A percentile compares a stretch with the other conserved stretches of the same genome.
Conservation (phyloP, 30 jellyfish, hydroid and myxozoan species). For the Cassiopea xamachana region DNA sequence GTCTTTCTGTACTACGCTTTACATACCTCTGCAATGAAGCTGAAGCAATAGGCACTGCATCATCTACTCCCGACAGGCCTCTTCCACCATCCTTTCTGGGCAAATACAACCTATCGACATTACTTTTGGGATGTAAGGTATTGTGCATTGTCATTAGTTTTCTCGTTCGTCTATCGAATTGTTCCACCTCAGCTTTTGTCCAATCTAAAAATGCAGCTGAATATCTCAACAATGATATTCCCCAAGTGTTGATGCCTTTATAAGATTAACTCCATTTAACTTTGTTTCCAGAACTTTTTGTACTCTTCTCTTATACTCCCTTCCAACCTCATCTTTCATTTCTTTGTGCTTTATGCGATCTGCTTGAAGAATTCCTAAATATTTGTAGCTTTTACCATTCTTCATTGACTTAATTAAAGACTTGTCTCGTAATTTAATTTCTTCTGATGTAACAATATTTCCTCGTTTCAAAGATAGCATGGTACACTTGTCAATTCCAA, state of each 20-base stretch:
- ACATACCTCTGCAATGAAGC: not conserved
- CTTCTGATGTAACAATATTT: too few relatives aligned
- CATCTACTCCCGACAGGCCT: not conserved
- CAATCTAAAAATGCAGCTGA: too few relatives aligned
- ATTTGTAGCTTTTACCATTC: not conserved
- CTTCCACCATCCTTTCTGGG: too few relatives aligned
- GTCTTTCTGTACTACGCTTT: too few relatives aligned
- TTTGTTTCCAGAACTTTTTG: not conserved
- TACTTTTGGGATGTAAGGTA: not conserved
- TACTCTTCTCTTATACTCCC: too few relatives aligned
- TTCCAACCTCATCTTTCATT: too few relatives aligned
- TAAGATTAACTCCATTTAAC: not conserved
- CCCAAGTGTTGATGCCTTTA: slow-evolving; percentile 32
- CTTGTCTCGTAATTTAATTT: slow-evolving; percentile 19
- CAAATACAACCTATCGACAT: too few relatives aligned
- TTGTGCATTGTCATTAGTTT: slow-evolving; percentile 52
- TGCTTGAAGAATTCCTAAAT: too few relatives aligned
- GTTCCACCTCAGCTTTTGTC: not conserved
- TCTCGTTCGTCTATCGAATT: slow-evolving; percentile 31
- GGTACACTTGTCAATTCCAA: slow-evolving; percentile 40
- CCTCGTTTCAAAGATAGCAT: not conserved
- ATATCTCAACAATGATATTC: not conserved
- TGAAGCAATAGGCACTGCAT: not conserved
- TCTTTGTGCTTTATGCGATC: too few relatives aligned
- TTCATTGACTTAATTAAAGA: not conserved